phyloP scores from a whole-genome alignment of 2,113 vertebrate genomes.

The Pseudorhombus dupliciocellatus region DNA sequence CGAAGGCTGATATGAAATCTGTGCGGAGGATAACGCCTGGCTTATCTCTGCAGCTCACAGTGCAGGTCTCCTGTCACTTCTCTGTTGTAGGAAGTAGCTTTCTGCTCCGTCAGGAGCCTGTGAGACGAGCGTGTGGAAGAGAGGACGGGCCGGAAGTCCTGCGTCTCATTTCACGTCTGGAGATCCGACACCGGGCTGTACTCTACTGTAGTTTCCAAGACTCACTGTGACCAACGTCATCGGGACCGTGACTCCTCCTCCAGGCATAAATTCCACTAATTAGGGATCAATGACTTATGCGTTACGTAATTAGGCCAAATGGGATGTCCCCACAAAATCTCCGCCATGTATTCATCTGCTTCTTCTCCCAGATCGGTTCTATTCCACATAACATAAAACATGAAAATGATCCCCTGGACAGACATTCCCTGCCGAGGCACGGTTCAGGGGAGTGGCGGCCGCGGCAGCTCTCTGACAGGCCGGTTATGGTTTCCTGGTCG shows the following conservation, averaged over 20 bases:
- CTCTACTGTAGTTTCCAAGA: constrained; percentile 36
- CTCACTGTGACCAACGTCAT: constrained; percentile 42
- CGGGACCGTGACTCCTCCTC: constrained; percentile 36
- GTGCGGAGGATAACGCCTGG: constrained; percentile 41
- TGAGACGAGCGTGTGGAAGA: constrained; percentile 43
- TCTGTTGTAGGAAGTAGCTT: constrained; percentile 32
- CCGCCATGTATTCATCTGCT: constrained; percentile 9
- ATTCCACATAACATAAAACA: constrained; percentile 52
- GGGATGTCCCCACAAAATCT: constrained; percentile 36
- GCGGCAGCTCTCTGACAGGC: constrained; percentile 61
- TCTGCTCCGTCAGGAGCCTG: constrained; percentile 22
- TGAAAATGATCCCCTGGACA: constrained; percentile 44
- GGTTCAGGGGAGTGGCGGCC: constrained; percentile 51
- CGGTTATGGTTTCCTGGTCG: constrained; percentile 64
- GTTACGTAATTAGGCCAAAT: constrained; percentile 55
- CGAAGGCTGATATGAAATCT: constrained; percentile 35
- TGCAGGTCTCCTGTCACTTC: constrained; percentile 39
- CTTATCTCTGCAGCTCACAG: constrained; percentile 39
- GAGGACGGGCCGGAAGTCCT: constrained; percentile 2
- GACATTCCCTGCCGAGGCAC: constrained; percentile 36
- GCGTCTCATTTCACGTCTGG: constrained; percentile 26
- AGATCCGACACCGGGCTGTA: neutral
- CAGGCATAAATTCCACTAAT: constrained; percentile 69
- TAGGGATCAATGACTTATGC: constrained; percentile 63
- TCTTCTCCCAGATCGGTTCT: constrained; percentile 23